phyloP scores from a whole-genome alignment of 2,888 invertebrate genomes.

The Rotaria sp. region DNA sequence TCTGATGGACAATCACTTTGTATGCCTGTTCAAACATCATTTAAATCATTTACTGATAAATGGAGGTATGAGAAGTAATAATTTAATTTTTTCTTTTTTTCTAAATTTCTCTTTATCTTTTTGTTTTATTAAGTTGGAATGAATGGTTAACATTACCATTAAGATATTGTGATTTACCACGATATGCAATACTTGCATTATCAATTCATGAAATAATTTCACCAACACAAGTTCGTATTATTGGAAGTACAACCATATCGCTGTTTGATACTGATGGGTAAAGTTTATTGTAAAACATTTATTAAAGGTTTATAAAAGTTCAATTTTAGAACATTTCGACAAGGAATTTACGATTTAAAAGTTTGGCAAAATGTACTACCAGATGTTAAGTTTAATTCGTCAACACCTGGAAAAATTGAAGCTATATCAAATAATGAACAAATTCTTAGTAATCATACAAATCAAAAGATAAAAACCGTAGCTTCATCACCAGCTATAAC shows the following conservation, averaged over 20 bases:
- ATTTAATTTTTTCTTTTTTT: conserved; percentile 25
- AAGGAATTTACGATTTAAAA: conserved; percentile 75
- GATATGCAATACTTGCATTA: conserved; percentile 74
- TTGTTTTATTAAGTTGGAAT: conserved; percentile 71
- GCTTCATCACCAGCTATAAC: not conserved
- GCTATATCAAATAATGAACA: conserved; percentile 18
- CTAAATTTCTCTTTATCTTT: conserved; percentile 61
- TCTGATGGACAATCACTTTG: conserved; percentile 74
- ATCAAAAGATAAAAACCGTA: not conserved
- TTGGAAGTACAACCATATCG: conserved; percentile 84
- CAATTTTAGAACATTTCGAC: conserved; percentile 51
- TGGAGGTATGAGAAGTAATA: conserved; percentile 70
- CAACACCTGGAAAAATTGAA: conserved; percentile 65
- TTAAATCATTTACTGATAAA: conserved; percentile 80
- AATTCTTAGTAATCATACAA: conserved; percentile 4
- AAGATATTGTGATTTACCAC: conserved; percentile 79
- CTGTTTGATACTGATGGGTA: conserved; percentile 85
- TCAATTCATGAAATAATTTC: conserved; percentile 76
- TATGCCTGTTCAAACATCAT: conserved; percentile 77
- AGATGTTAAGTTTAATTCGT: conserved; percentile 67
- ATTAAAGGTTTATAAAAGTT: not conserved
- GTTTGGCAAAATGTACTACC: conserved; percentile 78
- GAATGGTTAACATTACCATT: conserved; percentile 88
- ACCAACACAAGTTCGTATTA: conserved; percentile 47
- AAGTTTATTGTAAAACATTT: not conserved